phyloP scores from a whole-genome alignment of 1,140 invertebrate species.

The Microvelia longipes region DNA sequence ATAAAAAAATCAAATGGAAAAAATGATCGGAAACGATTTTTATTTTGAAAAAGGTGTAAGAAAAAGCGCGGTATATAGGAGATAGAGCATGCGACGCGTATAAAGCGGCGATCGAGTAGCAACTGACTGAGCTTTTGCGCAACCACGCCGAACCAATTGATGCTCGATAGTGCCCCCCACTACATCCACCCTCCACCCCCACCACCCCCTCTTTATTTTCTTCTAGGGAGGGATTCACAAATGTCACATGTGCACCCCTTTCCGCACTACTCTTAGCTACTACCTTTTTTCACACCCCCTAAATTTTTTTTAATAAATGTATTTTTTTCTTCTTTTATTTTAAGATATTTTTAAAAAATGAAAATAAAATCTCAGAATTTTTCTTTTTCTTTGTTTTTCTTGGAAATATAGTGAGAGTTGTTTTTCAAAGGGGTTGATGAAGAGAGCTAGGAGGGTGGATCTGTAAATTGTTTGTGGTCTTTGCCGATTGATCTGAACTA shows the following conservation, averaged over 20 bases:
- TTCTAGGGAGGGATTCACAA: slow-evolving; percentile 1
- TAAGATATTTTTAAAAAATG: background rate
- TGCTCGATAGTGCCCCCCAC: slow-evolving; percentile 13
- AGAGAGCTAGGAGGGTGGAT: background rate
- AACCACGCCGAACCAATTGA: slow-evolving; percentile 9
- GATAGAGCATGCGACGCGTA: background rate
- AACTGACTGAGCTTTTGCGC: slow-evolving; percentile 12
- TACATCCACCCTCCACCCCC: background rate
- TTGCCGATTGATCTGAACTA: background rate
- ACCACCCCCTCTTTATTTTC: slow-evolving; percentile 1
- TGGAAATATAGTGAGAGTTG: background rate
- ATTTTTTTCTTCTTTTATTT: slow-evolving; percentile 1
- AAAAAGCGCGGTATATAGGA: background rate
- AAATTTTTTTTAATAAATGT: background rate
- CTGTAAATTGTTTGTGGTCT: background rate
- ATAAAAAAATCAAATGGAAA: too few relatives aligned
- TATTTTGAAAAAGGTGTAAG: slow-evolving; percentile 1
- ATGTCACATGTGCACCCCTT: slow-evolving; percentile 4
- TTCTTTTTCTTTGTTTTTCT: background rate
- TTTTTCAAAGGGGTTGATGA: background rate
- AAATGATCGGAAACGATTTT: too few relatives aligned
- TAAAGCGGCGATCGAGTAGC: background rate
- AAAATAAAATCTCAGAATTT: background rate
- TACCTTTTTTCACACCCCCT: background rate
- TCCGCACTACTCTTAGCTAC: background rate